Evolutionary conservation across 2,797 vertebrate species (phyloP).

Genomic region (Rhinichthys osculus): DNA sequence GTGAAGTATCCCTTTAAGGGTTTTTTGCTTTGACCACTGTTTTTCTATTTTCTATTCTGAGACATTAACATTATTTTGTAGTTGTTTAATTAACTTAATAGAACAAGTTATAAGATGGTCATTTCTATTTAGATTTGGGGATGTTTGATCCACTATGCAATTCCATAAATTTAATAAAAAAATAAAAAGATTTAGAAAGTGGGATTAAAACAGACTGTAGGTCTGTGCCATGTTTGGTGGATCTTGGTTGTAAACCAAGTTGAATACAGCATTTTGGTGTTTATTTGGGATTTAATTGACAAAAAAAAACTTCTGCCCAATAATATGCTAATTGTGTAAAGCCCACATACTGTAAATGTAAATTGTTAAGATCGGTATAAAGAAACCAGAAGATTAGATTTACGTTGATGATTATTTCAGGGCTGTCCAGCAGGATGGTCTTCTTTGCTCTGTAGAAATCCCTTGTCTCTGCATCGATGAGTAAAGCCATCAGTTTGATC

Average conservation of each 20-base stretch:
- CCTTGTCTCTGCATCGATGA: constrained; percentile 69
- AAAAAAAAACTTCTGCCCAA: background rate
- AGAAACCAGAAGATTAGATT: background rate
- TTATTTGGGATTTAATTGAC: background rate
- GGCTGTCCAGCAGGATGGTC: constrained; percentile 86
- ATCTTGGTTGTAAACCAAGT: background rate
- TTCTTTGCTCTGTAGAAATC: constrained; percentile 75
- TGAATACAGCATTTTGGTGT: background rate
- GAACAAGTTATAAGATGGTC: background rate
- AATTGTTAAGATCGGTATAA: background rate
- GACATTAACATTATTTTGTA: background rate
- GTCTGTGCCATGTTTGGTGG: background rate
- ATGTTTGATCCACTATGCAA: background rate
- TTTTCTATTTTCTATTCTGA: too few relatives aligned
- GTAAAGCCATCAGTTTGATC: constrained; percentile 84
- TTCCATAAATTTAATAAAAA: background rate
- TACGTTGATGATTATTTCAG: constrained; percentile 84
- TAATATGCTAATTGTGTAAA: background rate
- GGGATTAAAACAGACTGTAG: background rate
- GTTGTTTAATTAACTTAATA: background rate
- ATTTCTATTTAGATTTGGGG: background rate
- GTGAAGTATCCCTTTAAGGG: too few relatives aligned
- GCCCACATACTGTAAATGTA: background rate
- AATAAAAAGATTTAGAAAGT: background rate
- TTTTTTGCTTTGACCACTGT: background rate